Conservation (phyloP, 2,888 invertebrate species). For the Shargacucullia verbasci region DNA sequence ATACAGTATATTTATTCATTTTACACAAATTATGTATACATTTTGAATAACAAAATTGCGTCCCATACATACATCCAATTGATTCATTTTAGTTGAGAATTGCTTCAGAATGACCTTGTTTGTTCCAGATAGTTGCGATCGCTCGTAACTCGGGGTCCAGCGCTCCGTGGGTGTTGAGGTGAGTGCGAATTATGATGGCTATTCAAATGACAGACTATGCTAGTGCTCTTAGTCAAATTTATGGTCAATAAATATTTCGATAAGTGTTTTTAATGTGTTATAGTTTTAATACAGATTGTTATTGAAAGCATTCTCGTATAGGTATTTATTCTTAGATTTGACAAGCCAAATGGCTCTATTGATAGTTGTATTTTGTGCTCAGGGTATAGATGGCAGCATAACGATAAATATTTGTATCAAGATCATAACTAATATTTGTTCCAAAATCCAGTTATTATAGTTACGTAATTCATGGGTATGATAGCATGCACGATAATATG, state of each 20-base stretch:
- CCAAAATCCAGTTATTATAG: no score
- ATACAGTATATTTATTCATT: neutral
- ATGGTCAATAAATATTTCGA: constrained; percentile 15
- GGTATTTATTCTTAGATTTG: constrained; percentile 8
- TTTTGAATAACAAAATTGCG: constrained; percentile 12
- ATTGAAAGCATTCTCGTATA: neutral
- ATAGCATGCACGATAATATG: no score
- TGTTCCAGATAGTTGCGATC: constrained; percentile 37
- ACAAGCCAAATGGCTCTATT: constrained; percentile 11
- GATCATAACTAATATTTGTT: no score
- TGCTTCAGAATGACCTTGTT: constrained; percentile 25
- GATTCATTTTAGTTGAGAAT: constrained; percentile 38
- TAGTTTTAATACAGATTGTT: neutral
- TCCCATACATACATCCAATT: constrained; percentile 2
- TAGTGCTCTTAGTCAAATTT: constrained; percentile 3
- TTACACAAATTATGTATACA: constrained; percentile 9
- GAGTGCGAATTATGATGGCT: constrained; percentile 21
- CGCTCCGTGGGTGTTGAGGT: constrained; percentile 19
- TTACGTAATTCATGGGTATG: no score
- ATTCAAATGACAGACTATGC: neutral
- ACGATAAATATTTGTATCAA: no score
- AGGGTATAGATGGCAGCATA: neutral
- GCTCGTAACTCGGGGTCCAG: constrained; percentile 1
- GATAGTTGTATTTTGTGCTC: neutral
- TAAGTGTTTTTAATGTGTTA: constrained; percentile 2